A percentile compares a stretch with the other conserved stretches of the same genome.
Evolutionary conservation across 2,888 invertebrate species (phyloP).

Genomic region (Luperina nickerlii): DNA sequence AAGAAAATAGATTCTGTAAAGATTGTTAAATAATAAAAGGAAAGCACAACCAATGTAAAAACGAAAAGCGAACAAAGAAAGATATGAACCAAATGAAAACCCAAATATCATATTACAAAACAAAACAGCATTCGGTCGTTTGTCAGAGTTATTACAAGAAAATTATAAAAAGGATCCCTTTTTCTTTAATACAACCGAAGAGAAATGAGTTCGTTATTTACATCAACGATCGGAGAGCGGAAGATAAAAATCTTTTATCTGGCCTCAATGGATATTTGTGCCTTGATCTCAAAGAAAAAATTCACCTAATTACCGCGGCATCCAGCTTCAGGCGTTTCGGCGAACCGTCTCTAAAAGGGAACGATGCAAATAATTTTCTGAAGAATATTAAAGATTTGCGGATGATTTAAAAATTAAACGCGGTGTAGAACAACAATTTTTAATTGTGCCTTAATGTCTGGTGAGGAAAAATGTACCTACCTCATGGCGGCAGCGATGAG

Average conservation of each 20-base stretch:
- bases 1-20: conserved; percentile 7
- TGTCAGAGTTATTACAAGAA: conserved; percentile 62
- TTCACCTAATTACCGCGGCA: conserved; percentile 82
- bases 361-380: conserved; percentile 73
- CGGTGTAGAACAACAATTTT: conserved; percentile 50
- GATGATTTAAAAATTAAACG: conserved; percentile 68
- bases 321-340: conserved; percentile 72
- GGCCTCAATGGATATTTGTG: conserved; percentile 84
- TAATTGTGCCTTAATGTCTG: conserved; percentile 51
- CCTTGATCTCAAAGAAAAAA: conserved; percentile 81
- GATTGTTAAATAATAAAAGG: conserved; percentile 12
- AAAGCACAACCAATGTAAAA: conserved; percentile 21
- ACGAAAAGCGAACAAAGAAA: conserved; percentile 37
- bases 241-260: conserved; percentile 85
- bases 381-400: conserved; percentile 66
- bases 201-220: conserved; percentile 84
- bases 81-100: conserved; percentile 38
- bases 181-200: conserved; percentile 73
- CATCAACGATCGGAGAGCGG: conserved; percentile 79
- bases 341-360: conserved; percentile 70
- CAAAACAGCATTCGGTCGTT: conserved; percentile 51
- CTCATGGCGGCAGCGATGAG: background rate
- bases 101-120: conserved; percentile 57
- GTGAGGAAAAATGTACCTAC: conserved; percentile 21
- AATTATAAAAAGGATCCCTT: conserved; percentile 67